Conservation (phyloP, 2,797 vertebrate genomes). For the Chromobotia macracanthus region DNA sequence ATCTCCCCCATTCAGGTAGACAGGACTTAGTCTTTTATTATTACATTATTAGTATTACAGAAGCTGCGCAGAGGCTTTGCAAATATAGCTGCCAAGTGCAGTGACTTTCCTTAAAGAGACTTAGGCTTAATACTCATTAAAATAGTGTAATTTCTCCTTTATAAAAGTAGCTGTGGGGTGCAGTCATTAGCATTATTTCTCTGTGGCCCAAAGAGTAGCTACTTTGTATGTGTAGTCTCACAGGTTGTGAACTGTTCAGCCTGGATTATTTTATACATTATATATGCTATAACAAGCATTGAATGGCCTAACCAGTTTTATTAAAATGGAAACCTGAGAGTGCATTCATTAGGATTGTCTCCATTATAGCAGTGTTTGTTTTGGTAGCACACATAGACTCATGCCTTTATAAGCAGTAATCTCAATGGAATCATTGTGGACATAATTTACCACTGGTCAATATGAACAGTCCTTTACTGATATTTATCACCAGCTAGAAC, state of each 20-base stretch:
- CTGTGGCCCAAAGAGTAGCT: background rate
- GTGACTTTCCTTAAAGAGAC: no score
- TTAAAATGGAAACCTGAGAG: conserved; percentile 32
- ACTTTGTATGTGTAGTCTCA: background rate
- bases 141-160: background rate
- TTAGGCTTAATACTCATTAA: no score
- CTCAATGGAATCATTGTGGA: conserved; percentile 7
- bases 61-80: no score
- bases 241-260: conserved; percentile 10
- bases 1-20: no score
- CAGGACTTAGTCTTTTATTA: no score
- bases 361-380: conserved; percentile 24
- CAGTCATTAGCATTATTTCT: background rate
- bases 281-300: background rate
- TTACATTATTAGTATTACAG: no score
- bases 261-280: background rate
- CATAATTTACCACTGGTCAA: conserved; percentile 15
- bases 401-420: conserved; percentile 10
- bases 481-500: background rate
- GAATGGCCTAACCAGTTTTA: background rate
- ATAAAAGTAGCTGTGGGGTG: background rate
- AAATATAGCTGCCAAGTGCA: no score
- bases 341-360: conserved; percentile 28
- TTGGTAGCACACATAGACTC: background rate
- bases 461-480: background rate